Evolutionary conservation across 1,140 invertebrate genomes (phyloP).

Genomic region (Brachionus rubens): DNA sequence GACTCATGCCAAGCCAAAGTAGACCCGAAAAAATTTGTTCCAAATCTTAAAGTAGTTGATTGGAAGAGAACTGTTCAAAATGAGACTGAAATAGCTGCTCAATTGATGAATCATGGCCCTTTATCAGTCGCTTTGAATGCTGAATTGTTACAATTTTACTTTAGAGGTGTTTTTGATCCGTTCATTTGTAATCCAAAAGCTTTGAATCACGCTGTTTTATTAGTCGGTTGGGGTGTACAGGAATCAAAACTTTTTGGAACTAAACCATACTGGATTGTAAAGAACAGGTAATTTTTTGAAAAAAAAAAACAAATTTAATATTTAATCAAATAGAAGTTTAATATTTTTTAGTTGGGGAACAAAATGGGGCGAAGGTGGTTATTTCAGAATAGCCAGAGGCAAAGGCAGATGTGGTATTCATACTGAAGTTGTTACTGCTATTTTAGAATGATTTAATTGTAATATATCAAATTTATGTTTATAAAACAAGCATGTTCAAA

Average conservation of each 20-base stretch:
- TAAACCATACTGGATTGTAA: constrained; percentile 55
- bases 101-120: constrained; percentile 52
- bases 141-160: constrained; percentile 54
- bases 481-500: neutral
- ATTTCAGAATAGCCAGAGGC: constrained; percentile 53
- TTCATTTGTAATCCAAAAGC: constrained; percentile 51
- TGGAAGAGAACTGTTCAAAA: constrained; percentile 54
- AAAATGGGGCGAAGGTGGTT: constrained; percentile 55
- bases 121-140: constrained; percentile 56
- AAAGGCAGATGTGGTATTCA: constrained; percentile 55
- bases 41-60: constrained; percentile 51
- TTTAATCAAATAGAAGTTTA: too few species aligned
- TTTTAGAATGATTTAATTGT: constrained; percentile 48
- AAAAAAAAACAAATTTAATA: neutral
- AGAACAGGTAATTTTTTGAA: constrained; percentile 51
- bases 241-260: constrained; percentile 51
- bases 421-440: constrained; percentile 53
- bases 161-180: constrained; percentile 51
- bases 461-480: neutral
- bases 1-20: constrained; percentile 54
- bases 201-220: constrained; percentile 54
- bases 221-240: constrained; percentile 55
- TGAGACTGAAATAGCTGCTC: constrained; percentile 52
- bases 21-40: constrained; percentile 52
- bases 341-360: constrained; percentile 51